Evolutionary conservation across 1,140 invertebrate genomes (phyloP).

Genomic region (Heliconius melpomene): DNA sequence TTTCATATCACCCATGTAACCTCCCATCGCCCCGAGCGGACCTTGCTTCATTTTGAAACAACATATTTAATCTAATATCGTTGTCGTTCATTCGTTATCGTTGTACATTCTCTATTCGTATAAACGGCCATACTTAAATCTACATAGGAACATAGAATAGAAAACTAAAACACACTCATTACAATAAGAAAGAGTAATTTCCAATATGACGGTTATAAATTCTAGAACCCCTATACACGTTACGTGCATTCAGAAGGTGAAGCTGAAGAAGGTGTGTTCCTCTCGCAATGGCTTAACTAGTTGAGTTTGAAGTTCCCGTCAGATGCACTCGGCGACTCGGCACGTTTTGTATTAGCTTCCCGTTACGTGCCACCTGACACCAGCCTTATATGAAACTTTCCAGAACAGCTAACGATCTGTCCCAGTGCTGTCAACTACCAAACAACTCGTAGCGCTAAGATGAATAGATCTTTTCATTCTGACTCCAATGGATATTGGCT

Average conservation of each 20-base stretch:
- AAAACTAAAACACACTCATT: neutral
- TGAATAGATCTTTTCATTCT: neutral
- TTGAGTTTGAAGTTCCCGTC: slow-evolving; percentile 45
- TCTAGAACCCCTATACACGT: slow-evolving; percentile 9
- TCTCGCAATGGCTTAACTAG: slow-evolving; percentile 40
- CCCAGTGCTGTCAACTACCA: slow-evolving; percentile 3
- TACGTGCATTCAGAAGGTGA: slow-evolving; percentile 6
- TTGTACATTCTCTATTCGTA: neutral
- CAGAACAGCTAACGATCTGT: slow-evolving; percentile 17
- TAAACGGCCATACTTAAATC: neutral
- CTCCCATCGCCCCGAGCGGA: slow-evolving; percentile 32
- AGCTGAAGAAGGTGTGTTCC: slow-evolving; percentile 38
- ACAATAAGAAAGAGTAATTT: neutral
- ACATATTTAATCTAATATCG: slow-evolving; percentile 17
- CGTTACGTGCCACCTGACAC: slow-evolving; percentile 51
- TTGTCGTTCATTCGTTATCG: too few species aligned
- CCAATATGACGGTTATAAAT: neutral
- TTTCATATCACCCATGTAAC: slow-evolving; percentile 58
- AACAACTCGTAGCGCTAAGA: slow-evolving; percentile 7
- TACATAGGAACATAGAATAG: neutral
- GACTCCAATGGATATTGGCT: neutral
- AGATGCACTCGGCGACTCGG: slow-evolving; percentile 35
- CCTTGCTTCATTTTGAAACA: slow-evolving; percentile 47
- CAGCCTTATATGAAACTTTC: slow-evolving; percentile 22
- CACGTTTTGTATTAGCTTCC: slow-evolving; percentile 58